A percentile compares a stretch with the other conserved stretches of the same genome.
Evolutionary conservation across 1,140 invertebrate genomes (phyloP).

Genomic region (Whitmania pigra): DNA sequence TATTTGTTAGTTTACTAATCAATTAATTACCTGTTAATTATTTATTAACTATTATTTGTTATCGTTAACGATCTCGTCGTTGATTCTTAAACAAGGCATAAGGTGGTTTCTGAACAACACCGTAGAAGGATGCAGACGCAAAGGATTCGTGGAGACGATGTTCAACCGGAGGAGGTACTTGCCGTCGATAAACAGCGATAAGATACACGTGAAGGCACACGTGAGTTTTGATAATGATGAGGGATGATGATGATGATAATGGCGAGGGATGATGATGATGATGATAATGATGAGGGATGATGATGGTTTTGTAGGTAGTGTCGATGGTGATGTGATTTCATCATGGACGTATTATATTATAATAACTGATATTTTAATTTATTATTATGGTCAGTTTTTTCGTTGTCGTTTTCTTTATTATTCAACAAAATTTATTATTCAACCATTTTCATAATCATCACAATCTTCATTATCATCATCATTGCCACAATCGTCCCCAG

Average conservation of each 20-base stretch:
- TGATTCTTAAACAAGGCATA: constrained; percentile 40
- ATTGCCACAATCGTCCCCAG: constrained; percentile 36
- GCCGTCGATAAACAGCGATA: constrained; percentile 57
- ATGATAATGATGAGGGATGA: too few relatives aligned
- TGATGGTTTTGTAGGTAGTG: too few relatives aligned
- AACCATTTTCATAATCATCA: too few relatives aligned
- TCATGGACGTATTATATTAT: too few relatives aligned
- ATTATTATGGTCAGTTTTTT: too few relatives aligned
- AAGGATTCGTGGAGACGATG: constrained; percentile 72
- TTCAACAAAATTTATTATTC: too few relatives aligned
- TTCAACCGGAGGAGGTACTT: constrained; percentile 63
- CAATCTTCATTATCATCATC: too few relatives aligned
- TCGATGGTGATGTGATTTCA: too few relatives aligned
- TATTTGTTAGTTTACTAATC: not conserved
- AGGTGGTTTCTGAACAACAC: constrained; percentile 54
- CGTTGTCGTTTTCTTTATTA: too few relatives aligned
- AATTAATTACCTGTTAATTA: not conserved
- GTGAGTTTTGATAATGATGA: constrained; percentile 26
- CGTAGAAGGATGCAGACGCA: constrained; percentile 54
- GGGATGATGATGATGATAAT: constrained; percentile 2
- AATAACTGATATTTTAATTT: too few relatives aligned
- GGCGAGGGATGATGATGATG: constrained; percentile 44
- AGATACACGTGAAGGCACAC: constrained; percentile 50
- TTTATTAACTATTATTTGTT: not conserved
- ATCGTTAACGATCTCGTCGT: too few relatives aligned